These are phyloP conservation scores for Notarius quadriscutis DNA, from an alignment of 2,113 vertebrate species.

Conservation along the genomic window DNA sequence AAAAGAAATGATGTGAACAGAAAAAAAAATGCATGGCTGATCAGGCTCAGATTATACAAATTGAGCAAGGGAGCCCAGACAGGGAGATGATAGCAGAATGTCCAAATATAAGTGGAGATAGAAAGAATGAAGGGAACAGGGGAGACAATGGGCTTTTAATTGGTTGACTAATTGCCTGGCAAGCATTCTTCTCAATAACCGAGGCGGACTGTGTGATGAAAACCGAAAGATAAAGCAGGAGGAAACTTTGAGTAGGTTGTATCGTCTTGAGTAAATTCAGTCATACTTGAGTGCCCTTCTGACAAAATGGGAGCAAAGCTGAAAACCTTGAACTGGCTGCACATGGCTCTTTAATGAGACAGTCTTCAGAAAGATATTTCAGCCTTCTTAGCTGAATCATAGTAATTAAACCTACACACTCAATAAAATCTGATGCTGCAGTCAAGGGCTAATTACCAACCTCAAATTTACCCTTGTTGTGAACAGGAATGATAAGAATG, in stretches of 20 bases:
- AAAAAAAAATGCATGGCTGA: constrained; percentile 21
- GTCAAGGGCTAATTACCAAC: constrained; percentile 25
- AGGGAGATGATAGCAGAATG: constrained; percentile 1
- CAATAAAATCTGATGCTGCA: constrained; percentile 9
- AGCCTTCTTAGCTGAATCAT: constrained; percentile 17
- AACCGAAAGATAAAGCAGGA: constrained; percentile 36
- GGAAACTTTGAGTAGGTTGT: constrained; percentile 10
- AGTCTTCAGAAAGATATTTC: constrained; percentile 20
- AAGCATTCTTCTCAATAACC: constrained; percentile 35
- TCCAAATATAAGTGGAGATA: neutral
- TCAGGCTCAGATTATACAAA: constrained; percentile 24
- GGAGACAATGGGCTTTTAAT: constrained; percentile 48
- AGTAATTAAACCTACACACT: constrained; percentile 37
- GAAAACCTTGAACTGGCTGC: neutral
- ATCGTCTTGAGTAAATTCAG: constrained; percentile 15
- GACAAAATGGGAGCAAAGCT: neutral
- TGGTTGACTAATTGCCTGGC: constrained; percentile 52
- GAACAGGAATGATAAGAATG: neutral
- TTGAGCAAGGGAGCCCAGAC: neutral
- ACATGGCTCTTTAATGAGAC: constrained; percentile 25
- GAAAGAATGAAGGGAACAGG: neutral
- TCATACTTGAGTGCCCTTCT: neutral
- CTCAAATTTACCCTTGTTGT: constrained; percentile 22
- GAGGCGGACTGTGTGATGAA: constrained; percentile 39
- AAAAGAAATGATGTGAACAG: constrained; percentile 2